These are phyloP conservation scores for Hypercompe scribonia DNA, from an alignment of 2,888 invertebrate genomes.

Conservation along the genomic window DNA sequence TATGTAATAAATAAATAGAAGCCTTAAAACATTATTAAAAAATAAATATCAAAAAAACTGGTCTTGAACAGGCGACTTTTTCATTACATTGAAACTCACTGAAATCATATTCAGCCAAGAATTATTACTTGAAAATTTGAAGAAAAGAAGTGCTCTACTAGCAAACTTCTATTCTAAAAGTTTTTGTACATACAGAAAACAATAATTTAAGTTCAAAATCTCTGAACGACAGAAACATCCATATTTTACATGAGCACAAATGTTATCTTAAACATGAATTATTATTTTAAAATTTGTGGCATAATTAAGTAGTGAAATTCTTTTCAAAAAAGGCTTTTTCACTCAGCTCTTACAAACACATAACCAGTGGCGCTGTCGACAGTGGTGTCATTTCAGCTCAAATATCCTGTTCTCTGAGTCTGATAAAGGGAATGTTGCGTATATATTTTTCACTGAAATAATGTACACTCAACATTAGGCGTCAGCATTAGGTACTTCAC, in stretches of 20 bases:
- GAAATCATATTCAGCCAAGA: background rate
- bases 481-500: background rate
- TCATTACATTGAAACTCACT: background rate
- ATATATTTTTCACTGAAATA: background rate
- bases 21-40: background rate
- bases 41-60: background rate
- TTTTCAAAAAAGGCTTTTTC: background rate
- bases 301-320: background rate
- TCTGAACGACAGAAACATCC: background rate
- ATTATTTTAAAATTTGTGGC: background rate
- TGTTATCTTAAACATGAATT: too few relatives aligned
- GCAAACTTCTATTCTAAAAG: background rate
- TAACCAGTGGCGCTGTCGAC: background rate
- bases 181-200: background rate
- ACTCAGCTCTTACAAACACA: background rate
- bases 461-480: background rate
- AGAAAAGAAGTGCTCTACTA: background rate
- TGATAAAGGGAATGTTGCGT: background rate
- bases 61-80: background rate
- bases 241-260: background rate
- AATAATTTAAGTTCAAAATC: background rate
- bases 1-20: background rate
- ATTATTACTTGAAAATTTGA: background rate
- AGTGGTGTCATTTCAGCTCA: background rate
- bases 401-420: background rate